Evolutionary conservation across 2,888 invertebrate genomes (phyloP).

Genomic region (Harpalus rufipes): DNA sequence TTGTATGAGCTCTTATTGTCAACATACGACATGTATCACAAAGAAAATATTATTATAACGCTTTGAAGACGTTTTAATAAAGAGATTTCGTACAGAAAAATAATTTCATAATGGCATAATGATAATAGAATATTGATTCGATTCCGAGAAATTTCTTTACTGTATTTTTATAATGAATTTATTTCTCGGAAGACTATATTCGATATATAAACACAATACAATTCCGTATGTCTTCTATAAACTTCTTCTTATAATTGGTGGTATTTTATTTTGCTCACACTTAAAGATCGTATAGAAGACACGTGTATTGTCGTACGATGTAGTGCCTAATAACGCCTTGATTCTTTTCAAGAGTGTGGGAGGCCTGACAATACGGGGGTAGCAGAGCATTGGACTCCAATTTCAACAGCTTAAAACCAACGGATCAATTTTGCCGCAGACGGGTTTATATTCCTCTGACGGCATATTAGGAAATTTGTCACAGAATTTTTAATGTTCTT

Average conservation of each 20-base stretch:
- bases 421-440: too few species aligned
- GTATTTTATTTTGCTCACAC: background rate
- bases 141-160: conserved; percentile 21
- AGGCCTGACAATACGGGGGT: too few species aligned
- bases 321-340: too few species aligned
- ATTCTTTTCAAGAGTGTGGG: too few species aligned
- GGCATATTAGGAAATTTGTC: too few species aligned
- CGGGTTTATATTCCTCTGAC: too few species aligned
- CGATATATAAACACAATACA: background rate
- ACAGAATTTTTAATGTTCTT: too few species aligned
- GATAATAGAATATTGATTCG: conserved; percentile 39
- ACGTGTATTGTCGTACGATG: too few species aligned
- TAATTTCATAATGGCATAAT: conserved; percentile 47
- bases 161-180: conserved; percentile 38
- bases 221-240: background rate
- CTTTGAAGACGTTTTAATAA: conserved; percentile 48
- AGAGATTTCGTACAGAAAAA: conserved; percentile 24
- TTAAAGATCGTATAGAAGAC: too few species aligned
- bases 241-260: background rate
- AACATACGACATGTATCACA: background rate
- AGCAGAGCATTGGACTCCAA: too few species aligned
- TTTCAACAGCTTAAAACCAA: too few species aligned
- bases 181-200: background rate
- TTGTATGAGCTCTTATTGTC: background rate
- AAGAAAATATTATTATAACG: conserved; percentile 42